Base-by-base conservation (phyloP, 2,113 vertebrate species). In the Ptilorrhoa leucosticta region DNA sequence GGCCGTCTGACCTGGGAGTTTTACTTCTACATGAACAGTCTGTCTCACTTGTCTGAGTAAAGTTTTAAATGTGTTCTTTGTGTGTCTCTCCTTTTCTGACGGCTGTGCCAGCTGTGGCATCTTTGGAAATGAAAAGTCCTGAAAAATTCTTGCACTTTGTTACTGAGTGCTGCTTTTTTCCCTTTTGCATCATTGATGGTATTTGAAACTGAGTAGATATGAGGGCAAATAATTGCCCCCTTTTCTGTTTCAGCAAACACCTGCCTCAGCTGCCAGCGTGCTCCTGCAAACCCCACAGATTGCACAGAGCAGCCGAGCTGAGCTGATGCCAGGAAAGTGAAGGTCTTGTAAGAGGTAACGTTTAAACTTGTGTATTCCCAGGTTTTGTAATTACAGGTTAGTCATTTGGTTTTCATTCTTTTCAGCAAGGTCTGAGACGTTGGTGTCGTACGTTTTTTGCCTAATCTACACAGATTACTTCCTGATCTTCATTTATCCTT, bases 401-500 rank as follows among this genome's bases (percentile, higher is more conserved):
- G 48, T 72, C 0, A 19, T 45, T 65, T 69, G 14, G 6, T 44
- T 91, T 91, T 47, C 47, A 19, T 65, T 60, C 44, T 73, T 68
- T 81, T 84, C 58, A n/a, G 47, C 73, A 50, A 39, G 21, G 15
- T 54, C 68, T 58, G 35, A 69, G 45, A 28, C 70, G 10, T 4
- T 19, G 28, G 30, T 73, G 35, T 53, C 2, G 1, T 47, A 40
- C 10, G 13, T 54, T 86, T 91, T 77, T 48, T 69, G 30, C 27
- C 35, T 72, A 20, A 54, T 87, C 44, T 56, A 60, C 61, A 53
- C 23, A 28, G 58, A 61, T 65, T 33, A 50, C n/a, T 89, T 89
- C 65, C 45, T 65, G 12, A 31, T 50, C 37, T 85, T 76, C n/a
- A 6, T 94, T 87, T 94, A 48, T 79, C 56, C 40, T 82, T 85